Conservation (phyloP, 2,797 vertebrate genomes). For the Coendou prehensilis region DNA sequence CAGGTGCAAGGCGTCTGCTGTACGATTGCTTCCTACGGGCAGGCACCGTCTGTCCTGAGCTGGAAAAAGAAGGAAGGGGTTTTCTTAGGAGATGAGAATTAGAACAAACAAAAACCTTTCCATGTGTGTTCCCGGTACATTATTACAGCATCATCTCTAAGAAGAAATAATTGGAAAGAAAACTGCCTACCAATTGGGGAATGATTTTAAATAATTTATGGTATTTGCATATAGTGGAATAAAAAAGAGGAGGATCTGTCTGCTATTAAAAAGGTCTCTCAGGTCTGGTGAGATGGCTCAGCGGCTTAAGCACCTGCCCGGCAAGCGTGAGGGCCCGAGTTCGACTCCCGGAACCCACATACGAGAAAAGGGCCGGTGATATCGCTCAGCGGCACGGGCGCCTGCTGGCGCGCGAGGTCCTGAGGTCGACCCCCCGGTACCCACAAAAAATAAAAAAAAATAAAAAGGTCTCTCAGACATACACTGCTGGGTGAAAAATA, state of each 20-base stretch:
- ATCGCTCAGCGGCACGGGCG: no score
- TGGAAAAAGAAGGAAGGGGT: conserved; percentile 47
- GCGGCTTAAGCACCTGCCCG: no score
- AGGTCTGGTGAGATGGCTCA: no score
- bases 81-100: conserved; percentile 61
- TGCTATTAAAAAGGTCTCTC: conserved; percentile 9
- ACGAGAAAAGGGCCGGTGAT: no score
- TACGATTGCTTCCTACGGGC: background rate
- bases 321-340: no score
- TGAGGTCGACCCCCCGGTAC: no score
- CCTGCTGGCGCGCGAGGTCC: no score
- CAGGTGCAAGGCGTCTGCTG: background rate
- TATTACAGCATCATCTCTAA: conserved; percentile 31
- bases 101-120: conserved; percentile 1
- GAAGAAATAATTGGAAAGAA: conserved; percentile 14
- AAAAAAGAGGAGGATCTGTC: background rate
- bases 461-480: background rate
- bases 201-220: background rate
- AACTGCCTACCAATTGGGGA: background rate
- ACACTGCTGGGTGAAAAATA: background rate
- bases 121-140: background rate
- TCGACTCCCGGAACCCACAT: no score
- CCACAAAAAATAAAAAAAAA: no score
- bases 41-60: background rate
- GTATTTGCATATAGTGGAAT: background rate